Conservation (phyloP, 2,113 vertebrate genomes). For the Leucosticte australis region DNA sequence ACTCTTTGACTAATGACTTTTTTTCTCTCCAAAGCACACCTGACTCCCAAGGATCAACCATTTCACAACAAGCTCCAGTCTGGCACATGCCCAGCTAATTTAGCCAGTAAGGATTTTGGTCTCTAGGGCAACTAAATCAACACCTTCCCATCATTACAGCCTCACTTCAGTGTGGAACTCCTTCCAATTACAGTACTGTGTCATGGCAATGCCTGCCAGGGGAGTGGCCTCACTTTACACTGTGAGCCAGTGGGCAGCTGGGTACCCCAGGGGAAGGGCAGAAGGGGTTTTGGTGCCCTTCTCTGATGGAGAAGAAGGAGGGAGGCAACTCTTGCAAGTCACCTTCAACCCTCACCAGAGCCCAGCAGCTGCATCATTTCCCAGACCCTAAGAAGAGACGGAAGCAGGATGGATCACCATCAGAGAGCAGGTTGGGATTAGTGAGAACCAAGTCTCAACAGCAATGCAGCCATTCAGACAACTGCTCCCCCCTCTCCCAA, state of each 20-base stretch:
- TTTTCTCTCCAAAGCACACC: neutral
- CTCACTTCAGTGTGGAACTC: neutral
- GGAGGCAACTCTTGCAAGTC: neutral
- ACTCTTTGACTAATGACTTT: neutral
- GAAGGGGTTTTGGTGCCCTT: neutral
- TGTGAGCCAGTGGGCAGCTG: accelerated
- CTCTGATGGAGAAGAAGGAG: neutral
- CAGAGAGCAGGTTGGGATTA: neutral
- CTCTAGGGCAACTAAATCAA: neutral
- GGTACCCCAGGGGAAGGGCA: neutral
- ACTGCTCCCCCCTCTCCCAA: neutral
- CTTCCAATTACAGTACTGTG: neutral
- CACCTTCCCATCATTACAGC: neutral
- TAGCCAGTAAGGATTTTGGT: neutral
- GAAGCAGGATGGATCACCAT: neutral
- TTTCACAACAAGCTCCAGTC: neutral
- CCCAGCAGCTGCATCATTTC: neutral
- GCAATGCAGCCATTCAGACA: neutral
- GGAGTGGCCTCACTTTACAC: neutral
- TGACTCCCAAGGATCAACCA: neutral
- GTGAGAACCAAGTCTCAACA: neutral
- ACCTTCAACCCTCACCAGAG: neutral
- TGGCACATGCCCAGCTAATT: neutral
- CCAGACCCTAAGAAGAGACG: neutral
- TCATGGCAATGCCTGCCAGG: neutral